Evolutionary conservation across 1,140 invertebrate species (phyloP), one percentile per base, ranked within the genome.

Genomic region (Anoplophora glabripennis): DNA sequence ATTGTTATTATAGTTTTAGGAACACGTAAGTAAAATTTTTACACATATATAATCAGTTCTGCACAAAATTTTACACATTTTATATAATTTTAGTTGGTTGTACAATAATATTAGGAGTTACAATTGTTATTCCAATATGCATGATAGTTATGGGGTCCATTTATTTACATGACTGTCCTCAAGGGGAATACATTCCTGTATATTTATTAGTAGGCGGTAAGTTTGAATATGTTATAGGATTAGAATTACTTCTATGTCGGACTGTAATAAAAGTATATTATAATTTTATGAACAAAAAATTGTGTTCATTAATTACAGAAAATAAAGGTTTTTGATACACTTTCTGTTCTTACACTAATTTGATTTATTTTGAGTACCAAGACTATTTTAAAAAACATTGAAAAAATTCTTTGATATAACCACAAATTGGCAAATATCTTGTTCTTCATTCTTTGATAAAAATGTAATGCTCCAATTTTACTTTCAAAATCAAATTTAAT

Each of bases 151-250:
- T 88, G 60, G 86, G 85, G 35, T 78, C 82, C 8, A 72, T 84
- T 10, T 85, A 87, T 71, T 72, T 86, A 45, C 71, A 87, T 64
- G 81, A 87, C 37, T 88, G 86, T 71, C 83, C 82, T 8, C 81
- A 83, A 65, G 83, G 86, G 63, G 79, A 81, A 71, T 84, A 85
- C 67, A 87, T 89, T 73, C 86, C 86, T 5, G 80, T 87, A 18
- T 89, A 87, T 74, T 78, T 88, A 63, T 72, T 88, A 61, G 84
- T 89, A 58, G 85, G 83, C 64, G 86, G 86, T 73, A 72, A 72
- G 67, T 73, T 63, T n/a, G 15, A 3, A 4, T 41, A 12, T 41
- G 40, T 41, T 41, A n/a, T n/a, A n/a, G n/a, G n/a, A n/a, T n/a
- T n/a, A n/a, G n/a, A n/a, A n/a, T n/a, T n/a, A n/a, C n/a, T n/a